Base-by-base conservation (phyloP, 2,888 invertebrate genomes). In the Ametastegia equiseti region DNA sequence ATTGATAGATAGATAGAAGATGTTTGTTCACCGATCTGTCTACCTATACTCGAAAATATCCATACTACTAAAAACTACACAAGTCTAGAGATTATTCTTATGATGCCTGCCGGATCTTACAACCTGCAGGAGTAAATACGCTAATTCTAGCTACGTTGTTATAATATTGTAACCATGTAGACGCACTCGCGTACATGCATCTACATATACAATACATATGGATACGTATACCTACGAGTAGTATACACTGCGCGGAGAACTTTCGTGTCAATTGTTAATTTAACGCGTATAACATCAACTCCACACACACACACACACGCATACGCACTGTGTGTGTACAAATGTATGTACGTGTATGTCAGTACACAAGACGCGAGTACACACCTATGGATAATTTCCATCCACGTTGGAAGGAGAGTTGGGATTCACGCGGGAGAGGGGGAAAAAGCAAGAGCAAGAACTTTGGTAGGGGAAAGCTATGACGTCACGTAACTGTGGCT, bases 401-500 rank as follows among this genome's bases (percentile, higher is more conserved):
- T 67, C 36, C 39, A 71, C 71, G 47, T 67, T 67, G 19, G 45
- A 27, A 15, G 47, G 71, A 23, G 71, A 27, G 47, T 19, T 19
- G 9, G 39, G 33, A 67, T 39, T 11, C 27, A 30, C 2, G 30
- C 9, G 0, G 27, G 1, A 15, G 63, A 11, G 63, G 63, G 30
- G 63, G 30, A 4, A n/a, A n/a, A 19, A 30, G 36, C 65, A 27
- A 63, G 9, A 30, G 63, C 19, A 15, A 15, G 27, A 30, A 30
- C 63, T 23, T 7, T 23, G 30, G 27, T n/a, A 47, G 71, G 45
- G 47, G 30, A 47, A 71, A 54, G 54, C 19, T 42, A 42, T 60
- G 78, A 78, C 78, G 78, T 78, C 78, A 78, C 63, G 78, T 63
- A 60, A 78, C 60, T 23, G 60, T 78, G 78, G 78, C 63, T 78